Evolutionary conservation across 2,797 vertebrate species (phyloP), one percentile per base, ranked within the genome.

Genomic region (Meriones psammophilus): DNA sequence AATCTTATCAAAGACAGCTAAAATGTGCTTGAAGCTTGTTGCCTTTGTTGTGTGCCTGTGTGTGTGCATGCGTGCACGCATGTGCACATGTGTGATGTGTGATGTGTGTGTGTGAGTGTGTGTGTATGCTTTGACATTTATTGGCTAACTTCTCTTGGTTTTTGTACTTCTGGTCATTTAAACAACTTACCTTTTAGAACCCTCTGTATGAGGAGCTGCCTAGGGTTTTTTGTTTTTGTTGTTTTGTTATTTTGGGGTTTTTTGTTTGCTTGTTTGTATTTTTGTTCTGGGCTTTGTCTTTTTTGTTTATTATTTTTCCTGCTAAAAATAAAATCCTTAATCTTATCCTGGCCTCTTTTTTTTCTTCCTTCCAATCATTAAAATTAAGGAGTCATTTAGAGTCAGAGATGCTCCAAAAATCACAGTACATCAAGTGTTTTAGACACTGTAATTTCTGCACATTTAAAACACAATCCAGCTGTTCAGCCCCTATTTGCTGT

Each of bases 331-430:
- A 76, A n/a, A 13, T 46, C 18, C 2, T 36, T 89, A 76, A 68
- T 4, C 18, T 33, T 84, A 30, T 20, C 62, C 33, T 76, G 9
- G 1, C 50, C 39, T 77, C 8, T 58, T 68, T 69, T 68, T 28
- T 80, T 94, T 95, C 42, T 89, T 54, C 20, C 56, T 74, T 91
- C 87, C 66, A 89, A 60, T 69, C 22, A 92, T 50, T 85, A 78
- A 76, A 64, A 46, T 86, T 71, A 80, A n/a, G 39, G 20, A 3
- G 30, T 83, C 20, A 10, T 71, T 36, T 60, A 78, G 50, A 95
- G 26, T 15, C 39, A 42, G 3, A 73, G 4, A 13, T 73, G 0
- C 66, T 3, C n/a, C 39, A 76, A 60, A 30, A 13, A 33, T 39
- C 22, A 9, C 42, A 30, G 73, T 81, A 10, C 94, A 50, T 26